phyloP scores from a whole-genome alignment of 1,140 invertebrate species.

The Aleiodes sp. region DNA sequence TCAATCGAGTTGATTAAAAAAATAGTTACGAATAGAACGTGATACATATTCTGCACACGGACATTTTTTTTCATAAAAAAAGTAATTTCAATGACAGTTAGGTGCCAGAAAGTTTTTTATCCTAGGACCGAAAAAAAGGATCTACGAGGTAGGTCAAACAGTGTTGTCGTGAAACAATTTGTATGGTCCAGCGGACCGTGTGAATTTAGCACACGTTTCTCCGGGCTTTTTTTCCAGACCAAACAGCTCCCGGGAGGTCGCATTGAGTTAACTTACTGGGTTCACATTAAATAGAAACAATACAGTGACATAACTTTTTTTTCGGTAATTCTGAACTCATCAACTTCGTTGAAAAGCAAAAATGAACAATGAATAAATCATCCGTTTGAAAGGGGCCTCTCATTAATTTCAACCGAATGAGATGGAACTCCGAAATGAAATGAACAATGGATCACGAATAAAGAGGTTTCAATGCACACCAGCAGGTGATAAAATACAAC shows the following conservation, averaged over 20 bases:
- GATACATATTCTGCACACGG: too few species aligned
- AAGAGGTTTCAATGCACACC: too few species aligned
- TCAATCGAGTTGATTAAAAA: not conserved
- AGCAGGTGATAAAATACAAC: not conserved
- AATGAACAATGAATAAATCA: too few species aligned
- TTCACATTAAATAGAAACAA: not conserved
- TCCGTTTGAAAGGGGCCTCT: too few species aligned
- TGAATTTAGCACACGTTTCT: slow-evolving; percentile 17
- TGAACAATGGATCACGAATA: too few species aligned
- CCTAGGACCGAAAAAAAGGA: not conserved
- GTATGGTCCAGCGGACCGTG: slow-evolving; percentile 11
- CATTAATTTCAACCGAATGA: too few species aligned
- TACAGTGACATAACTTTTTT: not conserved
- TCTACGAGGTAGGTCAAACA: not conserved
- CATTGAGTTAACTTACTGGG: slow-evolving; percentile 2
- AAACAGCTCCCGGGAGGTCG: slow-evolving; percentile 5
- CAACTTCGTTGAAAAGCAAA: not conserved
- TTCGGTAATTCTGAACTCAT: not conserved
- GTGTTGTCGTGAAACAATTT: slow-evolving; percentile 10
- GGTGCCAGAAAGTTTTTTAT: not conserved
- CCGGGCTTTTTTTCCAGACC: not conserved
- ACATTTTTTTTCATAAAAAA: too few species aligned
- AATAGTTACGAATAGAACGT: too few species aligned
- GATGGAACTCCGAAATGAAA: too few species aligned
- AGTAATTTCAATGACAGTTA: not conserved